A percentile compares a stretch with the other conserved stretches of the same genome.
Conservation (phyloP, 2,888 invertebrate genomes). For the Eupsilia transversa region DNA sequence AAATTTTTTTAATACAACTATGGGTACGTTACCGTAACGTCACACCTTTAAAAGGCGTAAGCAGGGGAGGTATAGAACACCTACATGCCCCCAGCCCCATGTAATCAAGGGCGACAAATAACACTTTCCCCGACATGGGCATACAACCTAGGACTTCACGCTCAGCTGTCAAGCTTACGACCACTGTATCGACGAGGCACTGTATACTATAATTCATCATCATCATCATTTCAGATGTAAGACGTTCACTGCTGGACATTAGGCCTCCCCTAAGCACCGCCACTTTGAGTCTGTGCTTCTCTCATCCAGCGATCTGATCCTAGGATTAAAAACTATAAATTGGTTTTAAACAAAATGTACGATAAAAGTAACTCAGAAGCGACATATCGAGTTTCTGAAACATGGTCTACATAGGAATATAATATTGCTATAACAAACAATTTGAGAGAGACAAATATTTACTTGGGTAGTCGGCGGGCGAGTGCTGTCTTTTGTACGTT, state of each 20-base stretch:
- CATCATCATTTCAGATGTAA: too few relatives aligned
- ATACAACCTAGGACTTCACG: background rate
- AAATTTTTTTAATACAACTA: background rate
- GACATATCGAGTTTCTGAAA: constrained; percentile 20
- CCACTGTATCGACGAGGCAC: background rate
- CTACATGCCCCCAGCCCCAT: too few relatives aligned
- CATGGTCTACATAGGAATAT: constrained; percentile 11
- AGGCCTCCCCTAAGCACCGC: too few relatives aligned
- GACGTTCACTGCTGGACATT: too few relatives aligned
- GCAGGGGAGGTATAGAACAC: background rate
- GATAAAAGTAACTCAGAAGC: background rate
- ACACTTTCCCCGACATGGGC: background rate
- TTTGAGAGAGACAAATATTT: constrained; percentile 41
- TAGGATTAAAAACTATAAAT: background rate
- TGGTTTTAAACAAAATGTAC: background rate
- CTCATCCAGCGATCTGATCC: too few relatives aligned
- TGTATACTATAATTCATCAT: background rate
- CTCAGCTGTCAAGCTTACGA: background rate
- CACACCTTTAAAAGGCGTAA: background rate
- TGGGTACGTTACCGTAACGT: background rate
- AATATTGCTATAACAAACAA: constrained; percentile 39
- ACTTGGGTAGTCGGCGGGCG: background rate
- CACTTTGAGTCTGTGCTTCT: too few relatives aligned
- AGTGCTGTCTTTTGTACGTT: constrained; percentile 18
- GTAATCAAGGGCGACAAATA: background rate